Evolutionary conservation across 1,140 invertebrate species (phyloP).

Genomic region (Tetraneura akinire): DNA sequence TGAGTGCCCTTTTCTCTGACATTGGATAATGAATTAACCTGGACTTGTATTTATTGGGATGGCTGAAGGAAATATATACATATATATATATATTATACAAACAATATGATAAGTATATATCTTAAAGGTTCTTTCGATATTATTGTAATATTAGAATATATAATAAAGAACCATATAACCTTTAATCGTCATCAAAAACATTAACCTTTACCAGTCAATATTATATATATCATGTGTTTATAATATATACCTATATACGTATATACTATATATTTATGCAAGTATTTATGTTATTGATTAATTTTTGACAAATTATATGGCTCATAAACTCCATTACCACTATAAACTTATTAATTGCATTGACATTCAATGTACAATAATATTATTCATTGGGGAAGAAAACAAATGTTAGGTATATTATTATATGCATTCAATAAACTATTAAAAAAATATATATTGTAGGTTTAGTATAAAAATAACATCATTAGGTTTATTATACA

Average conservation of each 20-base stretch:
- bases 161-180: conserved; percentile 34
- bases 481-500: not conserved
- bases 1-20: conserved; percentile 50
- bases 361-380: conserved; percentile 26
- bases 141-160: conserved; percentile 6
- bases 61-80: not conserved
- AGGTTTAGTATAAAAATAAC: not conserved
- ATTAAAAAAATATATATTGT: not conserved
- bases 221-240: not conserved
- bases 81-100: not conserved
- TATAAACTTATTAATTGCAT: conserved; percentile 31
- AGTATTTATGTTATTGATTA: conserved; percentile 44
- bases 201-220: conserved; percentile 44
- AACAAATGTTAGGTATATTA: not conserved
- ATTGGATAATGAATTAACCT: conserved; percentile 50
- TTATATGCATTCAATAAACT: not conserved
- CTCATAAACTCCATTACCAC: not conserved
- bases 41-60: conserved; percentile 46
- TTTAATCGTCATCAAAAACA: conserved; percentile 36
- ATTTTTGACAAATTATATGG: conserved; percentile 30
- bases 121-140: conserved; percentile 44
- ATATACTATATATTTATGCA: not conserved
- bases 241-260: not conserved
- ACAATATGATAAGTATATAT: conserved; percentile 14
- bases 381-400: not conserved